These are phyloP conservation scores for Aegotheles bennettii DNA, from an alignment of 2,113 vertebrate genomes.

Conservation along the genomic window DNA sequence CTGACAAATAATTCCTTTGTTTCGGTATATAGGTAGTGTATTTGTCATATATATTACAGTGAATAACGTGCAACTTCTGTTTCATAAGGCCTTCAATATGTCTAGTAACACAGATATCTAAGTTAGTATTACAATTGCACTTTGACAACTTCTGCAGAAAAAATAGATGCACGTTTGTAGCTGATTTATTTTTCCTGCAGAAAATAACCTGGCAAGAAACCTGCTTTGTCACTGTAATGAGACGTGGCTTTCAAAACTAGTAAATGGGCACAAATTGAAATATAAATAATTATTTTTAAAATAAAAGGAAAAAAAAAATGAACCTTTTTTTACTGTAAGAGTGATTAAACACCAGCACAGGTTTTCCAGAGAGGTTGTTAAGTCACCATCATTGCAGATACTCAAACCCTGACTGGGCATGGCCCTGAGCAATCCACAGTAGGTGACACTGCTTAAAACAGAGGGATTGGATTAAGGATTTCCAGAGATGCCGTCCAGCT, in stretches of 20 bases:
- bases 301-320: neutral
- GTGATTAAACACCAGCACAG: neutral
- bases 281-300: neutral
- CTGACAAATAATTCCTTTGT: neutral
- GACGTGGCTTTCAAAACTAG: neutral
- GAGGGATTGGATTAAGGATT: neutral
- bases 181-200: neutral
- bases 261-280: neutral
- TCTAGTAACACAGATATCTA: neutral
- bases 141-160: neutral
- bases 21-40: neutral
- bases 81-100: neutral
- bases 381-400: neutral
- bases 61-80: neutral
- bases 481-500: neutral
- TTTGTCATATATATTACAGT: neutral
- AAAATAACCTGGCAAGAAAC: neutral
- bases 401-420: neutral
- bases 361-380: neutral
- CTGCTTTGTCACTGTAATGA: neutral
- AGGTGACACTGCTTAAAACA: neutral
- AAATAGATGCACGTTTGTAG: neutral
- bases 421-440: accelerated
- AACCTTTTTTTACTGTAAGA: neutral
- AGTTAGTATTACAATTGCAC: neutral